These are phyloP conservation scores for Maccullochella peelii DNA, from an alignment of 2,113 vertebrate genomes.

Conservation along the genomic window DNA sequence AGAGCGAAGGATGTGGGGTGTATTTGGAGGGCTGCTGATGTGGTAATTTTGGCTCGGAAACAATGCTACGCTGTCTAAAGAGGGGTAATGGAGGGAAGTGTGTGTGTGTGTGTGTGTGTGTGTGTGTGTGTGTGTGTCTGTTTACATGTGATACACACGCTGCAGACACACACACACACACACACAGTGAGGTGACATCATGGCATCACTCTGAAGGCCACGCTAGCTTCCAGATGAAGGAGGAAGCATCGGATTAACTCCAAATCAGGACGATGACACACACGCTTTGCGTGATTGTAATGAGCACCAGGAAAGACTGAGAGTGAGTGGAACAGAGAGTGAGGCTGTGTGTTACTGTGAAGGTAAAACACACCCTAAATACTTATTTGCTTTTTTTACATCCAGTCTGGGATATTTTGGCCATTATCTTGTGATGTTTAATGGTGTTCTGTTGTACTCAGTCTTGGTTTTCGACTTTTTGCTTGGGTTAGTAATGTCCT, in stretches of 20 bases:
- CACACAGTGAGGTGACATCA: constrained; percentile 67
- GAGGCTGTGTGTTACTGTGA: background rate
- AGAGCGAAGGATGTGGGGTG: constrained; percentile 70
- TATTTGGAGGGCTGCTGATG: constrained; percentile 67
- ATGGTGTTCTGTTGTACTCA: background rate
- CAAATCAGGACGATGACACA: constrained; percentile 47
- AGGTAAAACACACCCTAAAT: background rate
- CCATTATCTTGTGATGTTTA: no score
- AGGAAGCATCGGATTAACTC: constrained; percentile 66
- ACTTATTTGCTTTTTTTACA: background rate
- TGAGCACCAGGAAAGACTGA: constrained; percentile 38
- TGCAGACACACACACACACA: constrained; percentile 22
- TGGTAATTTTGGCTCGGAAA: constrained; percentile 73
- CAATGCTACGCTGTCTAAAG: constrained; percentile 74
- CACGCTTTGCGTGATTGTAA: constrained; percentile 45
- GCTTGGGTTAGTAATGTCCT: background rate
- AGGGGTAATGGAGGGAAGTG: constrained; percentile 56
- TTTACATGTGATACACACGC: constrained; percentile 15
- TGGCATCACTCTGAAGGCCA: constrained; percentile 48
- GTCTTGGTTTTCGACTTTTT: background rate
- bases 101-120: constrained; percentile 25
- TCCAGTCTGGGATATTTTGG: background rate
- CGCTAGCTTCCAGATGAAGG: constrained; percentile 53
- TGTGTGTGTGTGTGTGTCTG: constrained; percentile 23
- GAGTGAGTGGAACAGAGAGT: constrained; percentile 19